Evolutionary conservation across 2,113 vertebrate genomes (phyloP).

Genomic region (Colinus virginianus): DNA sequence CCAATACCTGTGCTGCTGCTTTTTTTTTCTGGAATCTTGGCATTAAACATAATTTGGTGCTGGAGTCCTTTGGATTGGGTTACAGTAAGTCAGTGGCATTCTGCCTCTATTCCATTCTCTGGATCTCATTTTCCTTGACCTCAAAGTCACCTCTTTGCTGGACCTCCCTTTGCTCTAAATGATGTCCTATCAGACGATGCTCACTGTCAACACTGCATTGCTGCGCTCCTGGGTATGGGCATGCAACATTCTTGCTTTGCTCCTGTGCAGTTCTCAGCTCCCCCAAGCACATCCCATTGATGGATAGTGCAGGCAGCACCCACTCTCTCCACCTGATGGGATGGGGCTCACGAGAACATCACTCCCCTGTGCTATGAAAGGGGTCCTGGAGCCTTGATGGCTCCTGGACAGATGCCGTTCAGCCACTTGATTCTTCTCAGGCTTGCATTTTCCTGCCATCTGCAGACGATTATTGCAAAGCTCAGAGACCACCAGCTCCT

Average conservation of each 20-base stretch:
- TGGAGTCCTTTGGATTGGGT: neutral
- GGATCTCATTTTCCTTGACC: slow-evolving; percentile 26
- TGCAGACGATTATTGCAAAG: neutral
- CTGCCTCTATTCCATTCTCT: neutral
- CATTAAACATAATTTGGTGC: slow-evolving; percentile 61
- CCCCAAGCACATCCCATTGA: neutral
- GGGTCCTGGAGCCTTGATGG: accelerated
- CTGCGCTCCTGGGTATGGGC: neutral
- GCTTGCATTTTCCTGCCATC: neutral
- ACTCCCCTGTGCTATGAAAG: accelerated
- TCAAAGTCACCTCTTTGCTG: neutral
- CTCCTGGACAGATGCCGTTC: neutral
- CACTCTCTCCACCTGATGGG: neutral
- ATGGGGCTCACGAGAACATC: accelerated
- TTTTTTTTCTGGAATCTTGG: slow-evolving; percentile 67
- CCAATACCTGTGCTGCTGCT: slow-evolving; percentile 67
- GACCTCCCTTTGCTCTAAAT: neutral
- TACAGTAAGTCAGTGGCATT: neutral
- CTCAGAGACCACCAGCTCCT: neutral
- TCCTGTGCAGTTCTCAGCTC: neutral
- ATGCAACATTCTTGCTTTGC: neutral
- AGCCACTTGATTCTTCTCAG: neutral
- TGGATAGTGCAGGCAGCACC: neutral
- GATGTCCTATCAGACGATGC: neutral
- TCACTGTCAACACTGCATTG: accelerated